Evolutionary conservation across 2,797 vertebrate species (phyloP).

Genomic region (Geranospiza caerulescens): DNA sequence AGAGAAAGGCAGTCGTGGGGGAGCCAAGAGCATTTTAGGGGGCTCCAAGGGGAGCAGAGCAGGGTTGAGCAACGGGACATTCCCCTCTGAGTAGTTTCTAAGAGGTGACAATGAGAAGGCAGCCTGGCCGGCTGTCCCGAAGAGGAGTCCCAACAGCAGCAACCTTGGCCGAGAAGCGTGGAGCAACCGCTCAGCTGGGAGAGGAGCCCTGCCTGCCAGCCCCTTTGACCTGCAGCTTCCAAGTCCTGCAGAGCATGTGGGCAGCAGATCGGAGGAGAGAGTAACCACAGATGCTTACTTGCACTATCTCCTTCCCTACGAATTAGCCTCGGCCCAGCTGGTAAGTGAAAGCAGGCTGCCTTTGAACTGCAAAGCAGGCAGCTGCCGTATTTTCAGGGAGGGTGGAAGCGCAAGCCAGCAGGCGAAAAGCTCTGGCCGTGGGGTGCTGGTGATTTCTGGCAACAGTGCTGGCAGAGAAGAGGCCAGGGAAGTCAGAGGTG

Average conservation of each 20-base stretch:
- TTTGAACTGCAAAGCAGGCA: neutral
- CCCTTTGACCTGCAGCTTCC: neutral
- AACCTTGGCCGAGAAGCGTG: rapidly evolving
- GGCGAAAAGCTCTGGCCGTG: neutral
- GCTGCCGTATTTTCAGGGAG: neutral
- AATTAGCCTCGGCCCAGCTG: neutral
- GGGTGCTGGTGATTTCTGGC: neutral
- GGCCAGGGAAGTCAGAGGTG: neutral
- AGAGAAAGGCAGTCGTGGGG: neutral
- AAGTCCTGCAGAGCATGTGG: neutral
- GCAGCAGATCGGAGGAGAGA: neutral
- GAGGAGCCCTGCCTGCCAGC: neutral
- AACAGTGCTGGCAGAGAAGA: neutral
- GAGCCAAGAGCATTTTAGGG: neutral
- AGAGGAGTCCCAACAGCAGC: neutral
- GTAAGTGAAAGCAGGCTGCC: neutral
- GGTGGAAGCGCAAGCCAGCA: neutral
- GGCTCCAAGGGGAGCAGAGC: neutral
- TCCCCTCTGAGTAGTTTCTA: neutral
- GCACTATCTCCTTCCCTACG: neutral
- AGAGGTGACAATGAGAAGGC: neutral
- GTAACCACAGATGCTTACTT: neutral
- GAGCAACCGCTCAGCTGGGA: neutral
- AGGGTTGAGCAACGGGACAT: neutral
- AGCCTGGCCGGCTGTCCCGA: neutral